Evolutionary conservation across 2,797 vertebrate genomes (phyloP).

Genomic region (Sphaeramia orbicularis): DNA sequence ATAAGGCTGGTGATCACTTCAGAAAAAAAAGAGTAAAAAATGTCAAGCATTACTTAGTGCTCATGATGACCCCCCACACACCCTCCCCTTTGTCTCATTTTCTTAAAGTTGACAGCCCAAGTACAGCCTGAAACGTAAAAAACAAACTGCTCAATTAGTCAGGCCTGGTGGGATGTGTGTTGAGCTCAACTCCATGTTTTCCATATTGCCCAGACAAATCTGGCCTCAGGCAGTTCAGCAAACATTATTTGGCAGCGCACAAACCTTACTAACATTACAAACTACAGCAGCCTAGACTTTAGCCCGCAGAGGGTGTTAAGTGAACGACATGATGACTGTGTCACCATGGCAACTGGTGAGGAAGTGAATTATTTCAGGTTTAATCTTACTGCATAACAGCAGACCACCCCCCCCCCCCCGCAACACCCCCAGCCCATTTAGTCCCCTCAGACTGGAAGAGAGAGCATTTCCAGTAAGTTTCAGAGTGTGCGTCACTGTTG

Average conservation of each 20-base stretch:
- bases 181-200: constrained; percentile 56
- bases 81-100: constrained; percentile 7
- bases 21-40: constrained; percentile 7
- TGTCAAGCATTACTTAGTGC: constrained; percentile 23
- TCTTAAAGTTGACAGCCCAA: constrained; percentile 23
- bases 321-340: constrained; percentile 52
- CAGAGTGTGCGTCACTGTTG: constrained; percentile 62
- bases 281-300: constrained; percentile 60
- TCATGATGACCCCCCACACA: constrained; percentile 13
- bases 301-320: constrained; percentile 41
- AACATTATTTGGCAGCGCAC: constrained; percentile 55
- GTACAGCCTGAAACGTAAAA: constrained; percentile 41
- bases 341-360: constrained; percentile 76
- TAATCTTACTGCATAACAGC: constrained; percentile 47
- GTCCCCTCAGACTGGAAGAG: constrained; percentile 50
- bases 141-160: constrained; percentile 61
- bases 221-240: constrained; percentile 59
- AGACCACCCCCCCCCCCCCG: constrained; percentile 12
- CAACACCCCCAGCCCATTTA: constrained; percentile 16
- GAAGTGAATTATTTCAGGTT: constrained; percentile 55
- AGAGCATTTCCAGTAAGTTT: constrained; percentile 64
- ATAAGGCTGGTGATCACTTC: too few species aligned
- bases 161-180: constrained; percentile 37
- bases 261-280: constrained; percentile 50
- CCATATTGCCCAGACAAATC: constrained; percentile 64